phyloP scores from a whole-genome alignment of 1,140 invertebrate genomes.

The Neodiprion virginianus region DNA sequence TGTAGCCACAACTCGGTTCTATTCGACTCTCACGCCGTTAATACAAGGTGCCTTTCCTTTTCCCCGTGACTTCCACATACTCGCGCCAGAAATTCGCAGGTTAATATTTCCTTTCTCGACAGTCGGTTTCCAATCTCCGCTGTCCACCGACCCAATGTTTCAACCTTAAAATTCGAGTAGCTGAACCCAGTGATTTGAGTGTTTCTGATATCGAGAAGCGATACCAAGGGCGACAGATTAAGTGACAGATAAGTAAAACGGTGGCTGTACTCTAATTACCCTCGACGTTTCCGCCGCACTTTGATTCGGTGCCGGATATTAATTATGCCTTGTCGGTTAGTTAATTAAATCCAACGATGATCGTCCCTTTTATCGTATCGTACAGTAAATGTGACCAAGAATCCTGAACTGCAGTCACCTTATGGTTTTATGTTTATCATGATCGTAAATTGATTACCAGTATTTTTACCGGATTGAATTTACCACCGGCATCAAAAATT shows the following conservation, averaged over 20 bases:
- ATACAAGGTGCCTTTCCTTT: neutral
- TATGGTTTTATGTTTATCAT: too few relatives aligned
- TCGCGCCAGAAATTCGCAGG: conserved; percentile 47
- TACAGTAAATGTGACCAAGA: too few relatives aligned
- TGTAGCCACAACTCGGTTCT: conserved; percentile 60
- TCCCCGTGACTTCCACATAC: conserved; percentile 47
- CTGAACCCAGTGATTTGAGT: too few relatives aligned
- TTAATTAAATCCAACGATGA: neutral
- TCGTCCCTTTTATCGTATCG: neutral
- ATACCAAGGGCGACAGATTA: neutral
- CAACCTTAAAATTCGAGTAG: too few relatives aligned
- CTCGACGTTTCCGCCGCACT: neutral
- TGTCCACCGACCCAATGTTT: neutral
- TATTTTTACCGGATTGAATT: too few relatives aligned
- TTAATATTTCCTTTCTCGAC: conserved; percentile 56
- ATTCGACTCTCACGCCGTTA: conserved; percentile 26
- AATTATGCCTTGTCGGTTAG: neutral
- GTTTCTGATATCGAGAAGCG: too few relatives aligned
- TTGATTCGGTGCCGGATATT: neutral
- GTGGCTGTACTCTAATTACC: neutral
- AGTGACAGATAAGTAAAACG: neutral
- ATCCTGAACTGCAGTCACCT: too few relatives aligned
- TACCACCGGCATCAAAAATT: too few relatives aligned
- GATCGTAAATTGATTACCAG: too few relatives aligned
- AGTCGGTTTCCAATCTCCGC: conserved; percentile 2